Percentiles rank a stretch among this genome's conserved stretches.
phyloP scores from a whole-genome alignment of 2,113 vertebrate species.

The Cettia cetti region DNA sequence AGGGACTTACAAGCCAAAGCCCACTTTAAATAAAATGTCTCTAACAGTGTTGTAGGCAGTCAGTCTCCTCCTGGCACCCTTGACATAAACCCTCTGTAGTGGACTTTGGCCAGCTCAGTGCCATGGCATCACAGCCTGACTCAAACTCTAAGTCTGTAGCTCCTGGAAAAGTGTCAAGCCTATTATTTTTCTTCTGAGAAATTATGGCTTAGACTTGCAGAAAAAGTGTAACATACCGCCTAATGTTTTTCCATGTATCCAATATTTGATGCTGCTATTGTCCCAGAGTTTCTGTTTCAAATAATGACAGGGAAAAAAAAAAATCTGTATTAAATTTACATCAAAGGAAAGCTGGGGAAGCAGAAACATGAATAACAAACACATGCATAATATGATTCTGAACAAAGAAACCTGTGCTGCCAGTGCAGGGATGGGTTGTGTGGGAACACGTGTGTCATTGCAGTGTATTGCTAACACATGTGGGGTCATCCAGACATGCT shows the following conservation, averaged over 20 bases:
- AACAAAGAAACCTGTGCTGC: background rate
- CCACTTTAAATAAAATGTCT: background rate
- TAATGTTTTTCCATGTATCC: background rate
- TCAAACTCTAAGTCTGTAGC: background rate
- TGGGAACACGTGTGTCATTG: background rate
- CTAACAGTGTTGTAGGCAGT: background rate
- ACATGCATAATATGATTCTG: slow-evolving; percentile 11
- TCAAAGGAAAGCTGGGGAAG: slow-evolving; percentile 23
- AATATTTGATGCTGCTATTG: background rate
- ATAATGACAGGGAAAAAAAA: background rate
- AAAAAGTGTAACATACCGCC: background rate
- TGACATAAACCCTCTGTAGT: background rate
- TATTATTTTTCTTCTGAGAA: background rate
- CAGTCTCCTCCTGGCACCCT: background rate
- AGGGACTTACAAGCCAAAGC: background rate
- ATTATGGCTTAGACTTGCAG: background rate
- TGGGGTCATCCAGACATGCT: background rate
- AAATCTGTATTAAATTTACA: slow-evolving; percentile 13
- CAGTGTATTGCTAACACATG: slow-evolving; percentile 9
- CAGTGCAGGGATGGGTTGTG: background rate
- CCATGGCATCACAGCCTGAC: background rate
- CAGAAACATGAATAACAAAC: slow-evolving; percentile 24
- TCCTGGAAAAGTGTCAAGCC: background rate
- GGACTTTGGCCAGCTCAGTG: background rate
- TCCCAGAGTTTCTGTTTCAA: slow-evolving; percentile 28